A percentile compares a stretch with the other conserved stretches of the same genome.
Evolutionary conservation across 2,797 vertebrate species (phyloP).

Genomic region (Neoniphon sammara): DNA sequence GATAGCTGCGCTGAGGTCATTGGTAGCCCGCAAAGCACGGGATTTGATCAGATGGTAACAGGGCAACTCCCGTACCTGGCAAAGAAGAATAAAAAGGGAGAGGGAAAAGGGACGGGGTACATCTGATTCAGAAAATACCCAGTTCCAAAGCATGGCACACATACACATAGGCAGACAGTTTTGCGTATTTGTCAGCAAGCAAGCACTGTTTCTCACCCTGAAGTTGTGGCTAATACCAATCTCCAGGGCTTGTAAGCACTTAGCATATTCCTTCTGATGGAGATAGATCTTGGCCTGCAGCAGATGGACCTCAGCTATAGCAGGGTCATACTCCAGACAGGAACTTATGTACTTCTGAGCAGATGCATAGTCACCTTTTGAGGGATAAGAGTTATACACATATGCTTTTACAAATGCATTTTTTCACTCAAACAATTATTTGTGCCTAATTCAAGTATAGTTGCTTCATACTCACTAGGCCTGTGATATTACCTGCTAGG

Average conservation of each 20-base stretch:
- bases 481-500: conserved; percentile 74
- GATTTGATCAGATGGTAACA: too few species aligned
- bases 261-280: conserved; percentile 72
- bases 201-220: conserved; percentile 64
- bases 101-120: too few species aligned
- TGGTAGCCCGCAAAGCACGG: too few species aligned
- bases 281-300: conserved; percentile 81
- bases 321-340: conserved; percentile 79
- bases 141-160: too few species aligned
- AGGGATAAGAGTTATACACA: conserved; percentile 6
- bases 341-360: conserved; percentile 77
- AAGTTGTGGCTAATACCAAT: conserved; percentile 83
- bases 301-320: conserved; percentile 74
- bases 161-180: too few species aligned
- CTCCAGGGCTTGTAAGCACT: conserved; percentile 80
- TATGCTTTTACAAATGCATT: too few species aligned
- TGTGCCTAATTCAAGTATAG: neutral
- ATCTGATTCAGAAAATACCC: too few species aligned
- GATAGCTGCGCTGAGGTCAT: too few species aligned
- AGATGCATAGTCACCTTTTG: conserved; percentile 76
- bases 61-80: too few species aligned
- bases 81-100: too few species aligned
- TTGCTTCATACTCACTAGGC: neutral
- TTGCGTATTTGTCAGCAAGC: too few species aligned
- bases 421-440: too few species aligned